These are phyloP conservation scores for Sardina pilchardus DNA, from an alignment of 2,113 vertebrate genomes.

Conservation along the genomic window DNA sequence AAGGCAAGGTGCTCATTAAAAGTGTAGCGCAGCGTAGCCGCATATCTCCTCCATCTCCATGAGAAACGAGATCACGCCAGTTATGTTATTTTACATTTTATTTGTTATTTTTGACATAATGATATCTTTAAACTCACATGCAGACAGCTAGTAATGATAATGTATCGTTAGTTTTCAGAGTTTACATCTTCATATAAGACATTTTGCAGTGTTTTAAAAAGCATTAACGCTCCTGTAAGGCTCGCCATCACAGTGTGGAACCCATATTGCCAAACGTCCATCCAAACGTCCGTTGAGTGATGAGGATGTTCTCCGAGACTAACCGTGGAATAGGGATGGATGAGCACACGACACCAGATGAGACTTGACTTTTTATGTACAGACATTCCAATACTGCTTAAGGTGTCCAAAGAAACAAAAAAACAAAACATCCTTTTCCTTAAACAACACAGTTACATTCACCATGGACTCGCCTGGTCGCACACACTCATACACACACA, in stretches of 20 bases:
- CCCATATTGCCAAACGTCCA: slow-evolving; percentile 62
- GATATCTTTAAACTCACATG: slow-evolving; percentile 85
- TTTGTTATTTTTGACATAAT: slow-evolving; percentile 73
- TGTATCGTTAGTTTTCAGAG: slow-evolving; percentile 66
- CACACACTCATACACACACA: slow-evolving; percentile 55
- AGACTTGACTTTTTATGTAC: slow-evolving; percentile 68
- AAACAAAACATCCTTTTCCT: slow-evolving; percentile 49
- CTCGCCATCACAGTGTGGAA: slow-evolving; percentile 89
- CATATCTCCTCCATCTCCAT: background rate
- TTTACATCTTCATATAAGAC: slow-evolving; percentile 68
- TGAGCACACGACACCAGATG: slow-evolving; percentile 76
- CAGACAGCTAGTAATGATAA: slow-evolving; percentile 77
- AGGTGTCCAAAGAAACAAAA: slow-evolving; percentile 61
- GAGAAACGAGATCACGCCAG: slow-evolving; percentile 34
- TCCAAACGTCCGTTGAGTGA: slow-evolving; percentile 71
- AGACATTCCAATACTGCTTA: slow-evolving; percentile 81
- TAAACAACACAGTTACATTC: slow-evolving; percentile 75
- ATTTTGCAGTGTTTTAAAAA: slow-evolving; percentile 63
- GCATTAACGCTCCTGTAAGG: slow-evolving; percentile 78
- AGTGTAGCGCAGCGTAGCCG: no score
- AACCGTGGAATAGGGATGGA: slow-evolving; percentile 72
- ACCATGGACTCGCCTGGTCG: slow-evolving; percentile 68
- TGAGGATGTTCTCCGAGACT: slow-evolving; percentile 65
- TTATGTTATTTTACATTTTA: slow-evolving; percentile 56
- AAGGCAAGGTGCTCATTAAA: no score